Evolutionary conservation across 1,140 invertebrate genomes (phyloP).

Genomic region (Philaenus spumarius): DNA sequence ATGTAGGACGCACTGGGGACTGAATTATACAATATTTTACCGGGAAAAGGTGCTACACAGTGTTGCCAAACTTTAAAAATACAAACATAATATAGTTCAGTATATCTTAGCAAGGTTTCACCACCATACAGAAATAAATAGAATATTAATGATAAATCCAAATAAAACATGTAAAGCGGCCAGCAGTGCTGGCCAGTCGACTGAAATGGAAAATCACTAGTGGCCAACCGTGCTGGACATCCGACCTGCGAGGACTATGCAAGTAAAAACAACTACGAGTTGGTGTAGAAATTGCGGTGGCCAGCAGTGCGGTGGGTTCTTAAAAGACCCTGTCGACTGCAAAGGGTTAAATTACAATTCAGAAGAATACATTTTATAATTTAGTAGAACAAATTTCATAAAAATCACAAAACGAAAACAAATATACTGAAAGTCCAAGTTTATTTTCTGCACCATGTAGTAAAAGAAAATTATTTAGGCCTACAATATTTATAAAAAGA

Average conservation of each 20-base stretch:
- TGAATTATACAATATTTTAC: background rate
- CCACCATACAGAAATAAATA: background rate
- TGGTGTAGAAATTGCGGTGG: background rate
- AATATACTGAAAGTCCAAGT: too few species aligned
- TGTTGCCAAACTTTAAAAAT: background rate
- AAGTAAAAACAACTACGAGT: background rate
- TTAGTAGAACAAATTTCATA: too few species aligned
- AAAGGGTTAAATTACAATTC: too few species aligned
- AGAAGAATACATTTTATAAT: too few species aligned
- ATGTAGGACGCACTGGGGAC: background rate
- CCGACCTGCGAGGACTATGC: background rate
- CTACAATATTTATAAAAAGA: too few species aligned
- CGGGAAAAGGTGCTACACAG: background rate
- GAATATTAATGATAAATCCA: background rate
- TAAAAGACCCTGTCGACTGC: too few species aligned
- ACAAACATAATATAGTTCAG: background rate
- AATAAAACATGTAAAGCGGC: background rate
- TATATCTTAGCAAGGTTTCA: background rate
- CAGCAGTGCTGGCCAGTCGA: background rate
- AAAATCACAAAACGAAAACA: too few species aligned
- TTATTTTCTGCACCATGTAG: too few species aligned
- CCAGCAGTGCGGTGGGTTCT: too few species aligned
- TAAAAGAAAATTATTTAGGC: too few species aligned
- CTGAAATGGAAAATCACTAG: background rate
- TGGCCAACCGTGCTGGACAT: background rate